Percentiles rank a stretch among this genome's conserved stretches.
Conservation (phyloP, 2,797 vertebrate species). For the Sebastes hubbsi region DNA sequence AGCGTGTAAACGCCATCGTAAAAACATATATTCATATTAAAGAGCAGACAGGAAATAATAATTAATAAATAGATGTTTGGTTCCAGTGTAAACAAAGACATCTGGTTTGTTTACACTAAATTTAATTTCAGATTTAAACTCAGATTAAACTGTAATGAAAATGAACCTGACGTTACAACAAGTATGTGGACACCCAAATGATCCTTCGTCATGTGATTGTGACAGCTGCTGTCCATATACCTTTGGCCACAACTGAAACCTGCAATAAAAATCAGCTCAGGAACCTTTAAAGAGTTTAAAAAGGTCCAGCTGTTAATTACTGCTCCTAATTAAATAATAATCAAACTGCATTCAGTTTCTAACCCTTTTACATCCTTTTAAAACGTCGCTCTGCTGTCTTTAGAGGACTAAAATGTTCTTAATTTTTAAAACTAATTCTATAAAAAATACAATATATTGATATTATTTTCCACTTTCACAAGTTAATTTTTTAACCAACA, state of each 20-base stretch:
- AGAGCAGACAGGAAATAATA: not conserved
- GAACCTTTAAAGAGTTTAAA: not conserved
- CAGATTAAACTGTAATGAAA: not conserved
- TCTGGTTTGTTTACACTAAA: not conserved
- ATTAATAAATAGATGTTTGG: not conserved
- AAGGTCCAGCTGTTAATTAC: not conserved
- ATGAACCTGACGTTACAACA: not conserved
- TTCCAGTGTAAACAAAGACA: too few relatives aligned
- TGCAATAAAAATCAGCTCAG: not conserved
- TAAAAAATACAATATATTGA: not conserved
- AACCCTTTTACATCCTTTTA: too few relatives aligned
- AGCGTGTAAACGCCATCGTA: not conserved
- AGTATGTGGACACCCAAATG: not conserved
- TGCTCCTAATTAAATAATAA: not conserved
- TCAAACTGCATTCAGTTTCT: too few relatives aligned
- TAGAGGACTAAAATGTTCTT: too few relatives aligned
- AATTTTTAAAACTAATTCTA: not conserved
- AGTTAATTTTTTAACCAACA: not conserved
- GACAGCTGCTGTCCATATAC: not conserved
- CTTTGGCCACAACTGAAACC: not conserved
- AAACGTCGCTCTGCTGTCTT: not conserved
- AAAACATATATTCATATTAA: not conserved
- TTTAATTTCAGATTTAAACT: too few relatives aligned
- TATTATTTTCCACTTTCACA: not conserved
- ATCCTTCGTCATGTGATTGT: not conserved